Conservation (phyloP, 2,797 vertebrate species). For the Enteromius afrohamiltoni region DNA sequence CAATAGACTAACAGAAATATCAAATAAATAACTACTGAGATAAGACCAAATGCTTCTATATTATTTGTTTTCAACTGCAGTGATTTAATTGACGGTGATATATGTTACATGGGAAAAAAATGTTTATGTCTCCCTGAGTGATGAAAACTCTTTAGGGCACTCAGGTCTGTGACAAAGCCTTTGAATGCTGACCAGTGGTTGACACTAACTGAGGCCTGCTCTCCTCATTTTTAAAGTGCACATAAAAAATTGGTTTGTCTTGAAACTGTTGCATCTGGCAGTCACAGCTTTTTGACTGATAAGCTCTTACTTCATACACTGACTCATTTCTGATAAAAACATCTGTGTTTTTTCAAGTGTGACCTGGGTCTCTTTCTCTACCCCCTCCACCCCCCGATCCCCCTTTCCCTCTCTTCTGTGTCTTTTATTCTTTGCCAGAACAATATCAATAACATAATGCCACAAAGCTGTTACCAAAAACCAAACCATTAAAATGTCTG, state of each 20-base stretch:
- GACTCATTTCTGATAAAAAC: slow-evolving; percentile 83
- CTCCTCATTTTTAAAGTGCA: slow-evolving; percentile 68
- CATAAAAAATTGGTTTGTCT: slow-evolving; percentile 69
- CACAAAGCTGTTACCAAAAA: slow-evolving; percentile 65
- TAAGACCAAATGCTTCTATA: background rate
- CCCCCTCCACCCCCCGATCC: slow-evolving; percentile 24
- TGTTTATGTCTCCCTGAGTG: slow-evolving; percentile 13
- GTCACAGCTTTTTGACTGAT: slow-evolving; percentile 65
- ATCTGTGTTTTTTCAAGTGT: slow-evolving; percentile 78
- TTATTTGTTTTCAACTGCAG: background rate
- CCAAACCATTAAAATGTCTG: slow-evolving; percentile 73
- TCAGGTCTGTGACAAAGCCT: slow-evolving; percentile 45
- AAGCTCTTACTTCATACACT: slow-evolving; percentile 73
- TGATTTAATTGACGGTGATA: background rate
- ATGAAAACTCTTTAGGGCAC: slow-evolving; percentile 13
- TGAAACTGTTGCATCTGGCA: slow-evolving; percentile 75
- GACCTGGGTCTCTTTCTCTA: slow-evolving; percentile 70
- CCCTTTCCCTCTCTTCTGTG: slow-evolving; percentile 38
- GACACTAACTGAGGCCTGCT: slow-evolving; percentile 65
- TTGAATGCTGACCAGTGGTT: slow-evolving; percentile 68
- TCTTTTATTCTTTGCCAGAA: slow-evolving; percentile 72
- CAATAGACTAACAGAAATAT: background rate
- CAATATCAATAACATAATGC: slow-evolving; percentile 73
- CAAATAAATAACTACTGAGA: background rate
- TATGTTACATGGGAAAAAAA: slow-evolving; percentile 5